Evolutionary conservation across 2,797 vertebrate species (phyloP), one percentile per base, ranked within the genome.

Genomic region (Crocidura indochinensis): DNA sequence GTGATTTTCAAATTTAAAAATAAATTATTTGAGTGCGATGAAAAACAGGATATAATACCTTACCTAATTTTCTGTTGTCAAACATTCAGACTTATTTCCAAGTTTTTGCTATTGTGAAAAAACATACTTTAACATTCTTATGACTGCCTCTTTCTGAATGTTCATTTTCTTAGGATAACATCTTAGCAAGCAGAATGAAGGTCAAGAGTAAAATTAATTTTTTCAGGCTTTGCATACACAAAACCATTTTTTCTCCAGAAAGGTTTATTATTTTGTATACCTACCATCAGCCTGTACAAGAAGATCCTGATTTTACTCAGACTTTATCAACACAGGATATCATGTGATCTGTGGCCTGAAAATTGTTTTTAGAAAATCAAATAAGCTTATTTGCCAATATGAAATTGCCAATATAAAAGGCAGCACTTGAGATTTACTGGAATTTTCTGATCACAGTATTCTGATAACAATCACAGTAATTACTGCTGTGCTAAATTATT

Each of bases 131-230:
- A 60, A 19, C 14, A 60, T 8, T 19, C 2, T 60, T 19, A 20
- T 60, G 56, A 17, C 4, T 20, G 17, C 15, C 56, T 60, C 56
- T 60, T 60, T 60, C 56, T 60, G 20, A 20, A 60, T 60, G 56
- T 60, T 60, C 56, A 60, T 60, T 60, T 60, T 60, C 56, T 60
- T 60, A 60, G 56, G 19, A 19, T 60, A 20, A 53, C 19, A 60
- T 88, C 22, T 84, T 22, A 75, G 72, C 22, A 89, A 68, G 65
- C n/a, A 92, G 53, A 90, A 90, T 82, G 53, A 83, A 24, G 8
- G n/a, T 72, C 64, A 72, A 92, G 88, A 86, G 26, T 84, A 91
- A 90, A 81, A 12, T 53, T 67, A 76, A 29, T 71, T 90, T 92
- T 92, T 71, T 84, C 67, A 84, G 64, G 19, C 44, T 65, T 56